These are phyloP conservation scores for Psittacula echo DNA, from an alignment of 2,797 vertebrate species.

Conservation along the genomic window DNA sequence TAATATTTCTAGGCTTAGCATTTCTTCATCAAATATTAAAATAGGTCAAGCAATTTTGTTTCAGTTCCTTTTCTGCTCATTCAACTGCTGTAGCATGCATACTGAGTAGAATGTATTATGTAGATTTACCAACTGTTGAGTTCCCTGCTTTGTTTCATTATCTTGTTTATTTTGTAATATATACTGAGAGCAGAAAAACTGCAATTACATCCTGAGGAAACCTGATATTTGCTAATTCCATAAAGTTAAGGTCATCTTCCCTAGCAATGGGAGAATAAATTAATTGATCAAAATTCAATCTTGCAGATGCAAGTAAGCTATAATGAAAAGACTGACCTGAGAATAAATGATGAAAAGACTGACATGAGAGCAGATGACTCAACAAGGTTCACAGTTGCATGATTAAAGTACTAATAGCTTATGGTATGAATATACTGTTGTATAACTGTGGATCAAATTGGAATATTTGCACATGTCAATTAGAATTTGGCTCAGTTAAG, in stretches of 20 bases:
- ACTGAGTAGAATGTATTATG: not conserved
- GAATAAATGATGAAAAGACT: not conserved
- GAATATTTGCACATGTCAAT: not conserved
- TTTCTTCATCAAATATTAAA: conserved; percentile 71
- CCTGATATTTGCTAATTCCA: conserved; percentile 5
- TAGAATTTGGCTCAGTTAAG: not conserved
- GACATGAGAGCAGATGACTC: not conserved
- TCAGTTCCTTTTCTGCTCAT: conserved; percentile 17
- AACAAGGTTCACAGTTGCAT: not conserved
- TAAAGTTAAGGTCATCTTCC: conserved; percentile 19
- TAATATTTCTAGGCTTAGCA: conserved; percentile 18
- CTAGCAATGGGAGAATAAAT: not conserved
- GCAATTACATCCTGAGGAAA: not conserved
- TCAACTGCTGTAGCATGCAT: not conserved
- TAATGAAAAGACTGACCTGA: not conserved
- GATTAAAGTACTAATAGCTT: not conserved
- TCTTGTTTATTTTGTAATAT: conserved; percentile 22
- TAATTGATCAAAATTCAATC: not conserved
- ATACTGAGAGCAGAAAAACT: not conserved
- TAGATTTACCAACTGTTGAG: conserved; percentile 45
- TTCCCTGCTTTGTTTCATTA: conserved; percentile 21
- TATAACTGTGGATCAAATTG: not conserved
- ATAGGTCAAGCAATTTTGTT: conserved; percentile 50
- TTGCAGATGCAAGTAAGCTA: not conserved
- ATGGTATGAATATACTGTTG: not conserved